phyloP scores from a whole-genome alignment of 2,888 invertebrate genomes.

The Apeira syringaria region DNA sequence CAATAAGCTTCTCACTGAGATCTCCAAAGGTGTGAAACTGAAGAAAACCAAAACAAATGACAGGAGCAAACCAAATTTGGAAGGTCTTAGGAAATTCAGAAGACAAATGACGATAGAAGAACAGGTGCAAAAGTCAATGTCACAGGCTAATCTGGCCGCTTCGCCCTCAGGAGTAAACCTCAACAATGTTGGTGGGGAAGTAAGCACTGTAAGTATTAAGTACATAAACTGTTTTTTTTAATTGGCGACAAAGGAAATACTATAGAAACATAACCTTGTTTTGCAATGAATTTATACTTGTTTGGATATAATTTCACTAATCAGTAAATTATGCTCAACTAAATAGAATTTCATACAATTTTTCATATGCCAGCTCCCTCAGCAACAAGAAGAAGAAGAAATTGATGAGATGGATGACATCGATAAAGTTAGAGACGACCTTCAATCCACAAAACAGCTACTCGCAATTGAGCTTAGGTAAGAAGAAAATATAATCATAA shows the following conservation, averaged over 20 bases:
- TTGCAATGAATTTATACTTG: too few relatives aligned
- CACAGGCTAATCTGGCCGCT: conserved; percentile 84
- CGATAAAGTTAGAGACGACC: conserved; percentile 94
- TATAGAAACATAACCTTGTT: too few relatives aligned
- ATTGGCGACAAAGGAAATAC: too few relatives aligned
- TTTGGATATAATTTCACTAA: background rate
- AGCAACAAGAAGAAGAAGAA: conserved; percentile 84
- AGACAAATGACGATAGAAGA: conserved; percentile 96
- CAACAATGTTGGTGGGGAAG: conserved; percentile 13
- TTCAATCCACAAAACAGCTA: conserved; percentile 96
- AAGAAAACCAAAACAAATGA: conserved; percentile 92
- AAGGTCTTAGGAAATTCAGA: conserved; percentile 93
- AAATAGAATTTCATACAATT: background rate
- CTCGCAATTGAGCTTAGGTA: conserved; percentile 91
- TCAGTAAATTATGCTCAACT: background rate
- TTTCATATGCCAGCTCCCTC: conserved; percentile 36
- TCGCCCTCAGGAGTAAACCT: conserved; percentile 65
- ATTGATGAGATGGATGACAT: conserved; percentile 96
- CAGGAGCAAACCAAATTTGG: conserved; percentile 92
- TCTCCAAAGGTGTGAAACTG: conserved; percentile 89
- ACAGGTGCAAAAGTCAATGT: conserved; percentile 92
- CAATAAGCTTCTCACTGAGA: conserved; percentile 91
- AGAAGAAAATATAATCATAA: conserved; percentile 7
- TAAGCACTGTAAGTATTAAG: conserved; percentile 8
- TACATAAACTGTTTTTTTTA: too few relatives aligned